A percentile compares a stretch with the other conserved stretches of the same genome.
These are phyloP conservation scores for Drosophila nigromelanica DNA, from an alignment of 1,140 invertebrate species.

Conservation along the genomic window DNA sequence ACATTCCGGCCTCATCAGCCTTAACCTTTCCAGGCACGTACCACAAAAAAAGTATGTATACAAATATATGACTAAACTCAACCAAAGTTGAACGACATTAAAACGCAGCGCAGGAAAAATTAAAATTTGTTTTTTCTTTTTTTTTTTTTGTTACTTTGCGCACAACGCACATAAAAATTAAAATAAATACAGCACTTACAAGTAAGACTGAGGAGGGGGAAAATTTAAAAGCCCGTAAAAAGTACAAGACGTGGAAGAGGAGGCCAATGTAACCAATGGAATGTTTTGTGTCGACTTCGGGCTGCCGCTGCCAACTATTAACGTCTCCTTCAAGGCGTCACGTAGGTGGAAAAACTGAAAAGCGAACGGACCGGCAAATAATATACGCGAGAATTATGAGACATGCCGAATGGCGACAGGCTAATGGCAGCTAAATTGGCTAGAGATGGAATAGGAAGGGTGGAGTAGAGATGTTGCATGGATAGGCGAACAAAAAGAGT, in stretches of 20 bases:
- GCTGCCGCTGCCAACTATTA: slow-evolving; percentile 47
- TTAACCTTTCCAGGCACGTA: slow-evolving; percentile 62
- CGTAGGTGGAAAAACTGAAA: slow-evolving; percentile 54
- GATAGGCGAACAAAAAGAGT: slow-evolving; percentile 13
- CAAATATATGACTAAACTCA: slow-evolving; percentile 22
- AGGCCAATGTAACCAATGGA: slow-evolving; percentile 40
- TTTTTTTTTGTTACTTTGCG: slow-evolving; percentile 4
- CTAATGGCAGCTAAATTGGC: slow-evolving; percentile 47
- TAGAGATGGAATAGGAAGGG: slow-evolving; percentile 27
- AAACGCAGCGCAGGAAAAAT: slow-evolving; percentile 45
- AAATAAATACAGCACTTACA: slow-evolving; percentile 62
- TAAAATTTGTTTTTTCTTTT: slow-evolving; percentile 39
- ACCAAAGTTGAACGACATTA: slow-evolving; percentile 72
- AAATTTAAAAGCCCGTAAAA: slow-evolving; percentile 49
- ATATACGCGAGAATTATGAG: slow-evolving; percentile 64
- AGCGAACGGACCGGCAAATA: slow-evolving; percentile 38
- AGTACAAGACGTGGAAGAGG: slow-evolving; percentile 19
- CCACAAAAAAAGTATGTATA: slow-evolving; percentile 31
- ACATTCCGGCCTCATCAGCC: slow-evolving; percentile 28
- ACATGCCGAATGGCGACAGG: slow-evolving; percentile 55
- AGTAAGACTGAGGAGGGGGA: slow-evolving; percentile 3
- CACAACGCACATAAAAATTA: slow-evolving; percentile 58
- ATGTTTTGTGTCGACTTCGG: slow-evolving; percentile 28
- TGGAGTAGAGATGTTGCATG: neutral
- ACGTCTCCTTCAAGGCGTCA: slow-evolving; percentile 70